Base-by-base conservation (phyloP, 2,113 vertebrate genomes). In the Vulpes lagopus region DNA sequence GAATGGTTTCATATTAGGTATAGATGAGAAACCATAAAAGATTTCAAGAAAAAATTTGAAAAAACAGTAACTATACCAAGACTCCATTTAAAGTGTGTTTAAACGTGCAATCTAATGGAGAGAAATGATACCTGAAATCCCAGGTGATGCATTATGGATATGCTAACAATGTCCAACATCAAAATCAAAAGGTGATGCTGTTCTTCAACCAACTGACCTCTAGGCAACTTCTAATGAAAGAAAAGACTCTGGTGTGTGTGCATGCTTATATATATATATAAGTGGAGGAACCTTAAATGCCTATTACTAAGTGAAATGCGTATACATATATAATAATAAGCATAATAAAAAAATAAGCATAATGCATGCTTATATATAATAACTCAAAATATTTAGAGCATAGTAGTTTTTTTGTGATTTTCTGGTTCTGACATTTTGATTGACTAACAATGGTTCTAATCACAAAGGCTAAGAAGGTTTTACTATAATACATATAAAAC, bases 371-470 rank as follows among this genome's bases (percentile, higher is more conserved):
- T 57, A 55, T 27, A 25, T 19, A n/a, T 38, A 87, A 30, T 38
- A 38, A 43, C 43, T 43, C 51, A 76, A 90, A 78, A 90, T 51
- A 30, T 53, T 78, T 90, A 8, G 11, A 25, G 38, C 64, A 62
- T 32, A 51, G 62, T 53, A 53, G 59, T 74, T 30, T 64, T 53
- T 78, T 76, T 78, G n/a, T 62, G 67, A 62, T 74, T 92, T 73
- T 38, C 80, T 92, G 57, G 35, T 62, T 92, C 90, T 35, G 55
- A 73, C n/a, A 84, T 84, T 92, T 92, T 84, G 74, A 67, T 0
- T 67, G 67, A 84, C 80, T 30, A 92, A 92, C 38, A 92, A 51
- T 84, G 57, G 67, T 74, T 92, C 20, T 73, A 73, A 83, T 92
- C 90, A 83, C 5, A 84, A 1, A 62, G 43, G 43, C 20, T 43